phyloP scores from a whole-genome alignment of 1,140 invertebrate species.

The Drosophila prosaltans region DNA sequence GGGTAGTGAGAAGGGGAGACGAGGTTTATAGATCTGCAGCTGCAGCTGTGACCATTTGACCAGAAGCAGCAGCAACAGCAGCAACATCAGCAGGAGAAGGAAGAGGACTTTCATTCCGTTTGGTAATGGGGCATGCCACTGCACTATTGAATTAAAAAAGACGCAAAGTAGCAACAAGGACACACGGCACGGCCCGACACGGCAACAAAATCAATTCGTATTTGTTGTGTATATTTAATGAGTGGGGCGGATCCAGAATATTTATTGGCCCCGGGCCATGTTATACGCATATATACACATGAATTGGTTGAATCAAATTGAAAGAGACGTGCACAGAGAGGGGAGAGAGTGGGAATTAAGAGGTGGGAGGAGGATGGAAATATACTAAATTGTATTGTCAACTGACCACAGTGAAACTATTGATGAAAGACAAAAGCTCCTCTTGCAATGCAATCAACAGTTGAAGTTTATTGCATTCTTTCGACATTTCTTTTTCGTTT shows the following conservation, averaged over 20 bases:
- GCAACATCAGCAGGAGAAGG: background rate
- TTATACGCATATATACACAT: constrained; percentile 25
- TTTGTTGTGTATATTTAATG: constrained; percentile 35
- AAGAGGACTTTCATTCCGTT: too few species aligned
- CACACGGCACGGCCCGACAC: background rate
- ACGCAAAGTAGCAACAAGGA: constrained; percentile 30
- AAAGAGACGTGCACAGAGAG: background rate
- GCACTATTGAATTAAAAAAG: constrained; percentile 72
- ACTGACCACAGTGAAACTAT: background rate
- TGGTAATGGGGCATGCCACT: constrained; percentile 42
- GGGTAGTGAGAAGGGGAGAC: too few species aligned
- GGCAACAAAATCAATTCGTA: background rate
- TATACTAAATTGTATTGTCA: background rate
- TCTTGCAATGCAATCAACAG: background rate
- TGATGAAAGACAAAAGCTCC: too few species aligned
- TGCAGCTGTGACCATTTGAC: constrained; percentile 12
- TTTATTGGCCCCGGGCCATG: constrained; percentile 40
- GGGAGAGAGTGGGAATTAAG: background rate
- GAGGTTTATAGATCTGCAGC: background rate
- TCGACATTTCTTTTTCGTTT: background rate
- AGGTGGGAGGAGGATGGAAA: background rate
- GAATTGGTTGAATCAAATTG: constrained; percentile 5
- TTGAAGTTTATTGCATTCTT: background rate
- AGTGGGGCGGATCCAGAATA: constrained; percentile 39
- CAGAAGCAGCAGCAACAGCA: background rate